Base-by-base conservation (phyloP, 2,113 vertebrate genomes). In the Eretmochelys imbricata region DNA sequence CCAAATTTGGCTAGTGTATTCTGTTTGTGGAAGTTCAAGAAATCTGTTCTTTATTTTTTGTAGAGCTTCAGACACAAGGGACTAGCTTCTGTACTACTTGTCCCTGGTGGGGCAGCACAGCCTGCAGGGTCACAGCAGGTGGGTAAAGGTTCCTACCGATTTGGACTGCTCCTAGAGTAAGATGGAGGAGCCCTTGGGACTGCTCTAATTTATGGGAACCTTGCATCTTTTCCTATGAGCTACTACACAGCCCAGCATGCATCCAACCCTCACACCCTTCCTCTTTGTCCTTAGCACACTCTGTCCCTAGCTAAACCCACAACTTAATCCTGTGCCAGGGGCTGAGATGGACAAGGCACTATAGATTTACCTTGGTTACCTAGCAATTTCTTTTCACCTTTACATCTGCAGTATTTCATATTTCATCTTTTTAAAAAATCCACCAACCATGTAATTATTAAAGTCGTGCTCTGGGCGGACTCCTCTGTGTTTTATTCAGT, bases 91-190 rank as follows among this genome's bases (percentile, higher is more conserved):
- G 2, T 42, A 25, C 38, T 76, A 25, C 72, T 76, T 38, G 55
- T 0, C 0, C 29, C 7, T 49, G 35, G 1, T 83, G 29, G 0
- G 25, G 54, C 49, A 84, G 42, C 29, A 31, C 57, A 76, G 14
- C 2, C 24, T n/a, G 27, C 1, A 75, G 9, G n/a, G 38, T 24
- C 17, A 46, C 17, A 2, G 38, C 19, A 75, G 72, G 22, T 22
- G 6, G 38, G 11, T 10, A 75, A 75, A 75, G 35, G 35, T 69
- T 17, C 17, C 17, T 69, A 11, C 35, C 62, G n/a, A 10, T 69
- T 20, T 20, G 35, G 35, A 1, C 2, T 50, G 6, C 5, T 22
- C 25, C 20, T 80, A 81, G 82, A 81, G 46, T 49, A 38, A 55
- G 38, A 82, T 24, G 85, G 54, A n/a, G 5, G 59, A 85, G 35